Percentiles rank a stretch among this genome's conserved stretches.
Conservation (phyloP, 2,888 invertebrate genomes). For the Drosophila pullipes region DNA sequence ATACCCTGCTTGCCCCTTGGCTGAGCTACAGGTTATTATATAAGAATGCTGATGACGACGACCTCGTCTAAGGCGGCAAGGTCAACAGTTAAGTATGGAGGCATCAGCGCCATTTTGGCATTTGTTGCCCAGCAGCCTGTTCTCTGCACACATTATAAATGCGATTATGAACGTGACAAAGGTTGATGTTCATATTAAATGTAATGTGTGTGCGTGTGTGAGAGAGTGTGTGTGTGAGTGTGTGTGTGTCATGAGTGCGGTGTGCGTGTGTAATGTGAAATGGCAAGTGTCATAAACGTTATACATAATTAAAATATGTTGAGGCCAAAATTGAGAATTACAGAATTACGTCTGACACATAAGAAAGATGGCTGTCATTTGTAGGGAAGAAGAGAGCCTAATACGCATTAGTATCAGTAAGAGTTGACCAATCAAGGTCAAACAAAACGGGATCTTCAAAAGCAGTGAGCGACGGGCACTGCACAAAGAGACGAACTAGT, state of each 20-base stretch:
- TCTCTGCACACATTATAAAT: slow-evolving; percentile 68
- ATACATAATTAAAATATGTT: slow-evolving; percentile 75
- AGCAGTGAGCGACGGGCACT: neutral
- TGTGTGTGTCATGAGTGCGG: slow-evolving; percentile 12
- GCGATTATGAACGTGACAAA: slow-evolving; percentile 64
- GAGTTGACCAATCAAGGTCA: neutral
- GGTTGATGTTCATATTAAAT: slow-evolving; percentile 11
- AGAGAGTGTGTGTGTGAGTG: slow-evolving; percentile 27
- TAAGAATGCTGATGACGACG: slow-evolving; percentile 28
- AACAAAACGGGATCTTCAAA: neutral
- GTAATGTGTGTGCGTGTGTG: neutral
- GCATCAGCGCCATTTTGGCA: slow-evolving; percentile 28
- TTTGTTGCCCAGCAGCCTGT: slow-evolving; percentile 40
- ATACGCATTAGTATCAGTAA: neutral
- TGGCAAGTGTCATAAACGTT: slow-evolving; percentile 64
- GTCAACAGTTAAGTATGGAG: slow-evolving; percentile 56
- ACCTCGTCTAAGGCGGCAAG: slow-evolving; percentile 64
- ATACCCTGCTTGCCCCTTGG: neutral
- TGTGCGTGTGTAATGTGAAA: slow-evolving; percentile 55
- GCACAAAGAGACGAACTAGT: neutral
- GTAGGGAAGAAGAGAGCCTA: neutral
- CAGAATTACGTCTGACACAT: slow-evolving; percentile 48
- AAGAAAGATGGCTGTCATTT: slow-evolving; percentile 6
- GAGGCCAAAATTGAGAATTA: slow-evolving; percentile 63
- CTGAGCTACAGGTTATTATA: slow-evolving; percentile 3